Evolutionary conservation across 2,113 vertebrate species (phyloP), one percentile per base, ranked within the genome.

Genomic region (Atrichornis clamosus): DNA sequence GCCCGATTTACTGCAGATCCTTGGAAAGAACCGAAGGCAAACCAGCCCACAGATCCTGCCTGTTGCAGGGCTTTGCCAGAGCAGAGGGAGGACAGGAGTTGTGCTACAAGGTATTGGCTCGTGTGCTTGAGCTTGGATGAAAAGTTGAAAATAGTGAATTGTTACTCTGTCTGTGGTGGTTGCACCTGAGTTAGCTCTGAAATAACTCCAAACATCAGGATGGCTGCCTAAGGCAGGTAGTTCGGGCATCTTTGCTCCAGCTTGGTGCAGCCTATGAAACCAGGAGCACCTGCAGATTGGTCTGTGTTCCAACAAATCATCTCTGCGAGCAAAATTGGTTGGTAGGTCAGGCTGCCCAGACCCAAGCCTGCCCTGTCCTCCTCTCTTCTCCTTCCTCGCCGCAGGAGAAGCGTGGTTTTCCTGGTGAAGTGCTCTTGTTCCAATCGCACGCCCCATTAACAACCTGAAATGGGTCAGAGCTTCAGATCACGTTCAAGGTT

Each of bases 381-480:
- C 30, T 60, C 26, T 46, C 41, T 55, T n/a, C 41, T 63, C 77
- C 42, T 62, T 50, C 68, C 53, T 39, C 1, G 13, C 84, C 47
- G 52, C 63, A 47, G 70, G 79, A 46, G 42, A 82, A 75, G 13
- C 7, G 7, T 2, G 1, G 15, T 67, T 89, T 91, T 89, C 60
- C 81, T 67, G 35, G 50, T 42, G 77, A 39, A 86, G 19, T 12
- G 5, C 53, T 73, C 81, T 84, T 22, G 74, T 82, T 79, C 60
- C n/a, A 47, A 18, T 44, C 13, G 74, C 70, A 80, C 37, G 85
- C 50, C 33, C 92, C 72, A 67, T 84, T 92, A 96, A 88, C 64
- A 10, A 47, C 17, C 68, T 44, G 86, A 92, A 93, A 87, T 12
- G 63, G 94, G 82, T 89, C 89, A 96, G 86, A 55, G 91, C 89